Conservation (phyloP, 2,888 invertebrate genomes). For the Meteorus cinctellus region DNA sequence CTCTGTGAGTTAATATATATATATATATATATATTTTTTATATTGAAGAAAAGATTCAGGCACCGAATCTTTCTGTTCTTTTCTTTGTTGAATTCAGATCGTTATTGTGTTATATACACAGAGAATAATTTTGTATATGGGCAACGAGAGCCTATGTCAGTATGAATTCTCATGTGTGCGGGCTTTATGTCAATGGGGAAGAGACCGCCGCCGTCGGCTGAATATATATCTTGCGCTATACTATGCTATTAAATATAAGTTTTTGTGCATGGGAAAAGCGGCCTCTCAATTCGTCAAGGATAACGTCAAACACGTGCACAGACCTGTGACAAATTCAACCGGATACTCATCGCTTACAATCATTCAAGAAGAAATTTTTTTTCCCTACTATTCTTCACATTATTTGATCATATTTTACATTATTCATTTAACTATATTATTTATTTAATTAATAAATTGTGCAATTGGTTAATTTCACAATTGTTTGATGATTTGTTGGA, state of each 20-base stretch:
- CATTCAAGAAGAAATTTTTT: slow-evolving; percentile 47
- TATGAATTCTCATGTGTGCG: slow-evolving; percentile 9
- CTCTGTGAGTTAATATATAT: background rate
- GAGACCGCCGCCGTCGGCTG: slow-evolving; percentile 38
- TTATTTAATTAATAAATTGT: too few species aligned
- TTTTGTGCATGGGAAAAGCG: slow-evolving; percentile 67
- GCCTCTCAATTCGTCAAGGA: slow-evolving; percentile 68
- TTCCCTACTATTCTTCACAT: slow-evolving; percentile 39
- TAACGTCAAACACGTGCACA: slow-evolving; percentile 67
- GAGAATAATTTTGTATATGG: background rate
- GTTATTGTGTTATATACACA: background rate
- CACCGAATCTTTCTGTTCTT: background rate
- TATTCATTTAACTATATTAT: background rate
- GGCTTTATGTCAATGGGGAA: slow-evolving; percentile 6
- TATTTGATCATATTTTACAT: slow-evolving; percentile 1
- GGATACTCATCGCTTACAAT: slow-evolving; percentile 62
- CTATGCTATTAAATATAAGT: background rate
- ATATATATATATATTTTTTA: background rate
- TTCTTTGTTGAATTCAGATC: slow-evolving; percentile 8
- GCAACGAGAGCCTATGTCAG: background rate
- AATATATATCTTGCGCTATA: slow-evolving; percentile 15
- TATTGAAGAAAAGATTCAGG: background rate
- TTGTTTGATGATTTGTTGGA: too few species aligned
- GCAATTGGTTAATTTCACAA: too few species aligned
- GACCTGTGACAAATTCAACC: slow-evolving; percentile 71